Evolutionary conservation across 2,888 invertebrate genomes (phyloP), one percentile per base, ranked within the genome.

Genomic region (Psococerastis gibbosa): DNA sequence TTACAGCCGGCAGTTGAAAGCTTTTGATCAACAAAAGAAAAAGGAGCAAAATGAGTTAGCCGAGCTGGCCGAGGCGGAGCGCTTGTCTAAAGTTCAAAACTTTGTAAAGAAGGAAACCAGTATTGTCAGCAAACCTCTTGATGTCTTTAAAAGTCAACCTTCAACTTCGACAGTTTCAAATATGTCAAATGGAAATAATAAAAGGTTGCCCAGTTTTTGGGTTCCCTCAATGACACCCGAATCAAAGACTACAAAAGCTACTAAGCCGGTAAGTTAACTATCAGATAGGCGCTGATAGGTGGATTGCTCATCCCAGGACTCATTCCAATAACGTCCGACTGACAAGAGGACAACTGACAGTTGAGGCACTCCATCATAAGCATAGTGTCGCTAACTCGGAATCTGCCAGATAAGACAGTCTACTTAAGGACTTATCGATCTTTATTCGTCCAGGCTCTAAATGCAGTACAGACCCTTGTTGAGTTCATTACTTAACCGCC

Each of bases 131-230:
- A 62, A 61, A 55, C 59, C 62, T 15, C 53, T 61, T 41, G 56
- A 59, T 52, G 58, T 60, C 23, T 62, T 59, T 46, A 60, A 59
- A 50, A 18, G n/a, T 15, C 5, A 11, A 11, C 20, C 32, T 11
- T 15, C 11, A n/a, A 44, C 45, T 3, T 13, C 32, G n/a, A 49
- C 47, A 23, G 70, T 87, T 17, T 85, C 84, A 2, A 91, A 89
- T 56, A 77, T 87, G 70, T 68, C 70, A 1, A 74, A 76, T 53
- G 81, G 78, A 1, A 72, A 76, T 55, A 78, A 84, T 46, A 85
- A 84, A 57, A 65, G 78, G 49, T 63, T 95, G 35, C 94, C 95
- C 0, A 91, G 91, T 63, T 97, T 94, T 61, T 97, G 97, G 97
- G 71, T 97, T 45, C 97, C 98, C 1, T 82, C 85, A 1, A 78